A percentile compares a stretch with the other conserved stretches of the same genome.
phyloP scores from a whole-genome alignment of 64 coral and sea anemone genomes.

The Astreopora myriophthalma region DNA sequence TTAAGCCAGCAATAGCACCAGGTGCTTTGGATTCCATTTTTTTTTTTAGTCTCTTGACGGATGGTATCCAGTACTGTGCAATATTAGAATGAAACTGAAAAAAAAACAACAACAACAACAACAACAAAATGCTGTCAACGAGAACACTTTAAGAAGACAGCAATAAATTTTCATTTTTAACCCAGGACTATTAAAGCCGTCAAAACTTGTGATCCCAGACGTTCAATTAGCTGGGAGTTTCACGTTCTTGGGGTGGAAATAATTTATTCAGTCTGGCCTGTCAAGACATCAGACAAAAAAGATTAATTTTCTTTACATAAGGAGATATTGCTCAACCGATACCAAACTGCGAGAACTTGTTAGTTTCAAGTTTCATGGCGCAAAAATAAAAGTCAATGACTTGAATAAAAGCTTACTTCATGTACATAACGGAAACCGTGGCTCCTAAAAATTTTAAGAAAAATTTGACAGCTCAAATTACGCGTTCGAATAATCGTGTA shows the following conservation, averaged over 20 bases:
- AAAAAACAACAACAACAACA: no score
- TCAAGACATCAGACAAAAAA: background rate
- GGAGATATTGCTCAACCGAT: background rate
- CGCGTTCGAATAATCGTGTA: background rate
- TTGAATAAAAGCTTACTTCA: background rate
- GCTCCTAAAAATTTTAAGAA: background rate
- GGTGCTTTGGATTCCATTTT: no score
- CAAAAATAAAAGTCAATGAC: background rate
- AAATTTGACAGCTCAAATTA: slow-evolving; percentile 28
- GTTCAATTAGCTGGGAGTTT: background rate
- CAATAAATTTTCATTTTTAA: no score
- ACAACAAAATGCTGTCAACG: no score
- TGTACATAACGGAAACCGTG: background rate
- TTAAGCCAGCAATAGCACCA: no score
- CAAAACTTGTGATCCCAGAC: background rate
- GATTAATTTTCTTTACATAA: background rate
- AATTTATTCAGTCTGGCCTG: slow-evolving; percentile 11
- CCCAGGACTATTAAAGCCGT: no score
- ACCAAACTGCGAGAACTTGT: background rate
- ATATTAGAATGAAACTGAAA: no score
- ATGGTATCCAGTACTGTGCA: no score
- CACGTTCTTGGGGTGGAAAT: no score
- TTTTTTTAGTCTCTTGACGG: no score
- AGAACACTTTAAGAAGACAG: no score
- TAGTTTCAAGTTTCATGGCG: background rate